Percentiles rank a stretch among this genome's conserved stretches.
Evolutionary conservation across 2,113 vertebrate genomes (phyloP).

Genomic region (Anolis carolinensis): DNA sequence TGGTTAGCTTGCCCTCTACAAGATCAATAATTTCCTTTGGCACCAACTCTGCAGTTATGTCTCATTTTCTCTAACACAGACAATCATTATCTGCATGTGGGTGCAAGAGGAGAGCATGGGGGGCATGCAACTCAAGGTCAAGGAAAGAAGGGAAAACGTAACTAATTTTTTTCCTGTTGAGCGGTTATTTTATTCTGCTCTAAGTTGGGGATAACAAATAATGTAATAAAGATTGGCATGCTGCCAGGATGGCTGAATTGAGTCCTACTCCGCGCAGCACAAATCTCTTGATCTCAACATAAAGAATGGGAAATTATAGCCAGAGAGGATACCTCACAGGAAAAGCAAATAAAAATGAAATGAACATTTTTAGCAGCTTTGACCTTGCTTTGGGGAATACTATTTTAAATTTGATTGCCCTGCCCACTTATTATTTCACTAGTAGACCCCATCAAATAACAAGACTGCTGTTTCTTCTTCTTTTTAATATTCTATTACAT

Average conservation of each 20-base stretch:
- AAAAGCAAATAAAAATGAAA: constrained; percentile 77
- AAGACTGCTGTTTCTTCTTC: constrained; percentile 14
- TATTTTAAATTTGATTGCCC: constrained; percentile 71
- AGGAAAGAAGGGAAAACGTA: constrained; percentile 67
- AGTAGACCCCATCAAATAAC: constrained; percentile 51
- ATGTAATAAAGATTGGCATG: constrained; percentile 72
- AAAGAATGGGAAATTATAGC: constrained; percentile 73
- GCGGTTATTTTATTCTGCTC: constrained; percentile 68
- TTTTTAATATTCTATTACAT: constrained; percentile 66
- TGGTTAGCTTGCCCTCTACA: constrained; percentile 29
- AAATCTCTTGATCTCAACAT: constrained; percentile 76
- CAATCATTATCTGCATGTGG: constrained; percentile 63
- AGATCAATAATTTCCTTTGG: constrained; percentile 46
- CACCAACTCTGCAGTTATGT: constrained; percentile 48
- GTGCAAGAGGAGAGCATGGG: constrained; percentile 41
- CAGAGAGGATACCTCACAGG: constrained; percentile 68
- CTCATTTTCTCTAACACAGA: constrained; percentile 60
- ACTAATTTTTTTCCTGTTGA: constrained; percentile 61
- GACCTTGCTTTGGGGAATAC: constrained; percentile 66
- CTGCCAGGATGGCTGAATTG: constrained; percentile 70
- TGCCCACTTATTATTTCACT: constrained; percentile 65
- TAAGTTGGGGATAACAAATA: constrained; percentile 72
- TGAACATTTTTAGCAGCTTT: constrained; percentile 69
- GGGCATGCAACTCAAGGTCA: constrained; percentile 57
- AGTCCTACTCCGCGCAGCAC: constrained; percentile 65